Evolutionary conservation across 2,888 invertebrate genomes (phyloP).

Genomic region (Notodonta ziczac): DNA sequence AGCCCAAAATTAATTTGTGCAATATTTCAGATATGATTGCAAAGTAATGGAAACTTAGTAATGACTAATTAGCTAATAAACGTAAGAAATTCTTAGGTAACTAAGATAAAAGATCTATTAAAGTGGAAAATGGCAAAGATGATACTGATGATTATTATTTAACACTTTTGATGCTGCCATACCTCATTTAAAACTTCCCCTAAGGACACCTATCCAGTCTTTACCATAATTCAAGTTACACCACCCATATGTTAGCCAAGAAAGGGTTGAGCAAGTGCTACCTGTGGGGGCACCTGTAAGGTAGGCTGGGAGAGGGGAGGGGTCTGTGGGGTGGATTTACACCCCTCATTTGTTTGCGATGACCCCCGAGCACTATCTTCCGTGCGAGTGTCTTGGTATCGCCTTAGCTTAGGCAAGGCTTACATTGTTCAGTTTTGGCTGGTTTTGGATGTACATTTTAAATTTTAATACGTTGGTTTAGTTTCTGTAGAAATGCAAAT

Average conservation of each 20-base stretch:
- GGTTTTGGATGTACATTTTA: not conserved
- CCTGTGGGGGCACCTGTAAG: constrained; percentile 55
- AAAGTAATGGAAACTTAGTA: too few species aligned
- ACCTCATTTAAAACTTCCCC: not conserved
- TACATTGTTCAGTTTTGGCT: constrained; percentile 44
- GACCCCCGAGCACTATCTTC: constrained; percentile 82
- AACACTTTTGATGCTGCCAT: not conserved
- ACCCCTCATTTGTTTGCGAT: constrained; percentile 88
- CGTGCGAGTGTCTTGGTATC: constrained; percentile 66
- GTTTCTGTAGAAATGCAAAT: too few species aligned
- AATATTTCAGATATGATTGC: not conserved
- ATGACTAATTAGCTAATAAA: too few species aligned
- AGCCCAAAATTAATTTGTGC: not conserved
- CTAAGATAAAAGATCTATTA: too few species aligned
- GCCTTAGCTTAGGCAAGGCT: constrained; percentile 62
- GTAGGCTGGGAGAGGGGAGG: constrained; percentile 17
- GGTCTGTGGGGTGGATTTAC: constrained; percentile 81
- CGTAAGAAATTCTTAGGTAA: too few species aligned
- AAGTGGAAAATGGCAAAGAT: too few species aligned
- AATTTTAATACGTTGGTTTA: not conserved
- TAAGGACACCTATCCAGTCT: constrained; percentile 33
- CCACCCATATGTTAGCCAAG: constrained; percentile 78
- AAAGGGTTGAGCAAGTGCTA: constrained; percentile 80
- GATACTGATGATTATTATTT: too few species aligned
- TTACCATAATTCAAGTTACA: constrained; percentile 32